A percentile compares a stretch with the other conserved stretches of the same genome.
Evolutionary conservation across 2,113 vertebrate genomes (phyloP).

Genomic region (Aplodontia rufa): DNA sequence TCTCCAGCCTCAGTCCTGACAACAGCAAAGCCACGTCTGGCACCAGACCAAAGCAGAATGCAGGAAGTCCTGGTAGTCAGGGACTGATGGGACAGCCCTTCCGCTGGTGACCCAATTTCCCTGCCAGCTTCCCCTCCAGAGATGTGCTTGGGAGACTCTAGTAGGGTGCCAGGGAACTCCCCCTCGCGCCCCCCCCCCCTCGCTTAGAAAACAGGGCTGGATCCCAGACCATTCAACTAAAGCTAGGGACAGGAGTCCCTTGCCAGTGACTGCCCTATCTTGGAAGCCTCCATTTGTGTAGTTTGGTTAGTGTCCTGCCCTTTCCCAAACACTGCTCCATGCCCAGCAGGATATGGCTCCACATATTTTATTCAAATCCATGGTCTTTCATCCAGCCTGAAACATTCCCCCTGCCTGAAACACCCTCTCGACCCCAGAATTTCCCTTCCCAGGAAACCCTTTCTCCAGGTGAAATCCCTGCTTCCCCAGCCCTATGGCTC

Average conservation of each 20-base stretch:
- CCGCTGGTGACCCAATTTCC: slow-evolving; percentile 61
- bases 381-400: background rate
- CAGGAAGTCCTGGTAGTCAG: slow-evolving; percentile 15
- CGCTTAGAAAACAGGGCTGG: slow-evolving; percentile 25
- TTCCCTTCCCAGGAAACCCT: background rate
- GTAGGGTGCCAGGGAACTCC: background rate
- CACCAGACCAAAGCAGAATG: background rate
- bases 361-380: background rate
- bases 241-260: slow-evolving; percentile 43
- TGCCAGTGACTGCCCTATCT: background rate
- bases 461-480: background rate
- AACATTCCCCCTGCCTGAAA: background rate
- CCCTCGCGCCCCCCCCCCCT: background rate
- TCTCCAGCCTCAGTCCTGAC: background rate
- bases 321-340: background rate
- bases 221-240: slow-evolving; percentile 23
- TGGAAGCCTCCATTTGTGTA: slow-evolving; percentile 7
- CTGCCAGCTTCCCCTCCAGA: background rate
- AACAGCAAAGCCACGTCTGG: background rate
- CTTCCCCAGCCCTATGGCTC: background rate
- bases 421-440: background rate
- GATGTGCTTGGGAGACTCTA: background rate
- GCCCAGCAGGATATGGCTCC: background rate
- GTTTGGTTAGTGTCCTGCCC: background rate
- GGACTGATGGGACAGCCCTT: background rate